Percentiles rank a stretch among this genome's conserved stretches.
Conservation (phyloP, 2,797 vertebrate genomes). For the Hapalemur alaotrensis region DNA sequence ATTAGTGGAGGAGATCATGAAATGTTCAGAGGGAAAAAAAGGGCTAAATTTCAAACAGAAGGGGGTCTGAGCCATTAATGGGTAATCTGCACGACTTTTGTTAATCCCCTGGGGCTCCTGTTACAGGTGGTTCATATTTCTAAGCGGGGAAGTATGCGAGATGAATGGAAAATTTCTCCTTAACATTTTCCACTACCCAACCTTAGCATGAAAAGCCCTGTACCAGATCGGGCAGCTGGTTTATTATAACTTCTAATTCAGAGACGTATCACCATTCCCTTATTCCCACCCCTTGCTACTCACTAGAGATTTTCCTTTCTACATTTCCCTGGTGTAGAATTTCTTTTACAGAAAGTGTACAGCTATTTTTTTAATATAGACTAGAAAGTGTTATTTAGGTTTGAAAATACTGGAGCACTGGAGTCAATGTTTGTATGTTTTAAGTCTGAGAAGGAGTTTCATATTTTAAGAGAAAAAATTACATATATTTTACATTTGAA, state of each 20-base stretch:
- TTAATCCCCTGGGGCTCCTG: constrained; percentile 81
- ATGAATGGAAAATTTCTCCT: constrained; percentile 86
- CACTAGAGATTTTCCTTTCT: constrained; percentile 44
- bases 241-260: constrained; percentile 59
- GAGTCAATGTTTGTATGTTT: neutral
- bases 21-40: constrained; percentile 75
- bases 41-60: constrained; percentile 80
- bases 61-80: constrained; percentile 79
- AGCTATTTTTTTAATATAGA: constrained; percentile 43
- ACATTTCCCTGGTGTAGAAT: constrained; percentile 17
- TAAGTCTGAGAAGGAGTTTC: neutral
- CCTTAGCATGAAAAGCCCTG: constrained; percentile 74
- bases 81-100: constrained; percentile 80
- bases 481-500: neutral
- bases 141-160: constrained; percentile 82
- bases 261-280: constrained; percentile 51
- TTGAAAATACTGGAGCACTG: constrained; percentile 1
- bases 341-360: constrained; percentile 19
- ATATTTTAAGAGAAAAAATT: constrained; percentile 28
- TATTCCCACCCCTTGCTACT: neutral
- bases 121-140: constrained; percentile 89
- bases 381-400: neutral
- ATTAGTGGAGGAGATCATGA: constrained; percentile 86
- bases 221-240: constrained; percentile 53
- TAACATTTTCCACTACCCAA: constrained; percentile 84